Base-by-base conservation (phyloP, 2,888 invertebrate species). In the Athalia circularis region DNA sequence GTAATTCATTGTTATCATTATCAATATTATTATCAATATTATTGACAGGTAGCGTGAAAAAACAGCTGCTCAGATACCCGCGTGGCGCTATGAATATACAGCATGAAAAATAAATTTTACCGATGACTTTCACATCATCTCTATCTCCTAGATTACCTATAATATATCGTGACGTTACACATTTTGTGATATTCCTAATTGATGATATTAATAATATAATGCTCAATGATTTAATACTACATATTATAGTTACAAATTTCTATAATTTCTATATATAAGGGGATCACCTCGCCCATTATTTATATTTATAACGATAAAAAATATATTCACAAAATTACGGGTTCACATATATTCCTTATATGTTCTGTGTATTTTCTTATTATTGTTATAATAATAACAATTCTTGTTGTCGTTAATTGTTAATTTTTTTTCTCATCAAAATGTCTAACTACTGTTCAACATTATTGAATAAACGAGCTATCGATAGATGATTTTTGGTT, bases 21-120 rank as follows among this genome's bases (percentile, higher is more conserved):
- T 64, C 5, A 45, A 47, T n/a, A 64, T 64, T n/a, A 3, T 45
- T 43, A 64, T 45, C 43, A 64, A 62, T 62, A 15, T 6, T 62
- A 15, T 61, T 62, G 8, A 62, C 29, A 62, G 43, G 62, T 62
- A 62, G 62, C 62, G 62, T 62, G 62, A 62, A 43, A 62, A 62
- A 62, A 43, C 62, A 29, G 64, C 64, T 45, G 64, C 45, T 64
- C 43, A 15, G n/a, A 11, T 48, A 48, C 65, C 68, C 54, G 15
- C 68, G 77, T 68, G 59, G 43, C 48, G 52, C 48, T 45, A 45
- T 54, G n/a, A n/a, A 79, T 81, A 77, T 77, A 65, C 82, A 79
- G 78, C 84, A 83, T 82, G 82, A 85, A 86, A 87, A 86, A 86
- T 85, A 84, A 86, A 84, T 82, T 81, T 3, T 54, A n/a, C 29